These are phyloP conservation scores for Lacerta bilineata DNA, from an alignment of 2,797 vertebrate species.

Conservation along the genomic window DNA sequence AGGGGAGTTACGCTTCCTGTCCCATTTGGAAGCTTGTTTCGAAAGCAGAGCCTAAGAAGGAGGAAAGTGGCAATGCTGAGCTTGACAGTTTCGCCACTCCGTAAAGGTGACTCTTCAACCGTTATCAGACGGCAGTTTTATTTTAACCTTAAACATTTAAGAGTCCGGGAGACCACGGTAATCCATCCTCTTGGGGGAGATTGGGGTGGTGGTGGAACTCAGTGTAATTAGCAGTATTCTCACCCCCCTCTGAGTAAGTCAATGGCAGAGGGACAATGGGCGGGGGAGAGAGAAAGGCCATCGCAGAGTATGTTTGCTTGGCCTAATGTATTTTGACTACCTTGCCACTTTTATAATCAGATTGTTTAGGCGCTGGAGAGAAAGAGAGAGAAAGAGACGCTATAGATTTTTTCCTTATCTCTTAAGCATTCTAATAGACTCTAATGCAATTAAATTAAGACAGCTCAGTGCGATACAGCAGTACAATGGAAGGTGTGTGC, in stretches of 20 bases:
- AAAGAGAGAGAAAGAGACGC: not conserved
- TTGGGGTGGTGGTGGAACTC: conserved; percentile 41
- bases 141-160: conserved; percentile 74
- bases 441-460: conserved; percentile 42
- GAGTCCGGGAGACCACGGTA: conserved; percentile 69
- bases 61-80: conserved; percentile 21
- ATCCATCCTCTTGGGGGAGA: conserved; percentile 63
- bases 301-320: conserved; percentile 33
- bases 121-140: conserved; percentile 60
- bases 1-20: not conserved
- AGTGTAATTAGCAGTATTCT: conserved; percentile 74
- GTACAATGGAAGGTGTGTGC: not conserved
- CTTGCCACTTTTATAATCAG: conserved; percentile 54
- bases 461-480: not conserved
- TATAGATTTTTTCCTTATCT: conserved; percentile 28
- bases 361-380: conserved; percentile 50
- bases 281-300: conserved; percentile 29
- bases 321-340: conserved; percentile 46
- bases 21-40: conserved; percentile 61
- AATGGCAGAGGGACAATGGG: conserved; percentile 19
- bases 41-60: conserved; percentile 51
- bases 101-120: conserved; percentile 66
- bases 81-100: conserved; percentile 67
- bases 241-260: conserved; percentile 55
- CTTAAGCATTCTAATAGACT: conserved; percentile 49